Evolutionary conservation across 2,113 vertebrate genomes (phyloP), one percentile per base, ranked within the genome.

Genomic region (Amphiprion ocellaris): DNA sequence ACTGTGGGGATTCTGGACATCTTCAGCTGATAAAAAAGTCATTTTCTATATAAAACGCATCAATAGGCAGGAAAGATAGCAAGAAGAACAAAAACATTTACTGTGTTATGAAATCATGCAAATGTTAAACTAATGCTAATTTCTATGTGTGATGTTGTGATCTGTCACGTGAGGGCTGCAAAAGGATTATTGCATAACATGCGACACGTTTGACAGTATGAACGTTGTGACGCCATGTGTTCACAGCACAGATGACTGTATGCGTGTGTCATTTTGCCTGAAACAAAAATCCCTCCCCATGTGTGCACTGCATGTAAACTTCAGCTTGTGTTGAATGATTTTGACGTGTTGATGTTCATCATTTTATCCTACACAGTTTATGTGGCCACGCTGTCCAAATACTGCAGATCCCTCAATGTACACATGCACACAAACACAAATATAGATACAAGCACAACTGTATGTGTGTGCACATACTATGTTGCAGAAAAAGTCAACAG

Each of bases 21-120:
- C 70, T 59, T 64, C 63, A 26, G 37, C 71, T 54, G 65, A 84
- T 68, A 74, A 82, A 72, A 62, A 52, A 76, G 46, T 58, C 0
- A 24, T 77, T 83, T 69, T 85, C 52, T 16, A 3, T 4, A 64
- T 49, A 60, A 68, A 74, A 55, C 5, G 26, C 37, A 70, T 62
- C 24, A 47, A 55, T 30, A 53, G 30, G 30, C 33, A 33, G 16
- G 56, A 58, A 19, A 12, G 66, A 60, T 17, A 17, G 30, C 7
- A 23, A 23, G 24, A n/a, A 6, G 10, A 53, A 46, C 24, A n/a
- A 61, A 23, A 24, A 64, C 16, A 11, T 39, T 8, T 19, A 39
- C 8, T 54, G 26, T 10, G 24, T 53, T 41, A 23, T 66, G 49
- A 55, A 80, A 67, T 64, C 14, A 55, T 26, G 10, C 12, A 69